Base-by-base conservation (phyloP, 1,140 invertebrate genomes). In the Aphelenchoides besseyi region DNA sequence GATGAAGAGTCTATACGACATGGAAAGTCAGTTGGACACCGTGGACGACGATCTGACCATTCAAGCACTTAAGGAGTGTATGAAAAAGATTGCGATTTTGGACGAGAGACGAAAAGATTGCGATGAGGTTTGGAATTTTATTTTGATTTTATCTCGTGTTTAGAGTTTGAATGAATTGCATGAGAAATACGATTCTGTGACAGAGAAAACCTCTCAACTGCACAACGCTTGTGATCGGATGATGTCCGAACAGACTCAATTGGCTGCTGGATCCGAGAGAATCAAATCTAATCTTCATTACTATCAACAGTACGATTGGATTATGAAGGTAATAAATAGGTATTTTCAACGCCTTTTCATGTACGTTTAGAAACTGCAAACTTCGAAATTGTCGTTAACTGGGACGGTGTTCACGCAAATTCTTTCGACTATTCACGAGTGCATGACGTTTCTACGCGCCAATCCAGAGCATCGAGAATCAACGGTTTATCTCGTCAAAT, bases 231-330 rank as follows among this genome's bases (percentile, higher is more conserved):
- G 81, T 70, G 81, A 83, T 64, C 71, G 73, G 35, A 81, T 84
- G 69, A 79, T 83, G 68, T 76, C 76, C 3, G 69, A 84, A 36
- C 81, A 83, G 70, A 83, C 81, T 1, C 76, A 85, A 53, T 37
- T 83, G 33, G 84, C 81, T 1, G 70, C 81, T 3, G 80, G 71
- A 23, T 69, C 72, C 16, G 83, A 83, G 66, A 78, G 77, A 26
- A 75, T 83, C 26, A 85, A 79, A 59, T 70, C 83, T 16, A 83
- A 85, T 73, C 74, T 83, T 18, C 72, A 83, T 70, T 84, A 84
- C 48, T 83, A 85, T 68, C 81, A 83, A 30, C 81, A 84, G 63
- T 83, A 79, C 57, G 81, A 83, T 55, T 75, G 75, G 72, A 74
- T 83, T 37, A 78, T 83, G 72, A 84, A 85, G 69, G 82, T 75